These are phyloP conservation scores for Oscheius sp. DNA, from an alignment of 2,888 invertebrate species.

Conservation along the genomic window DNA sequence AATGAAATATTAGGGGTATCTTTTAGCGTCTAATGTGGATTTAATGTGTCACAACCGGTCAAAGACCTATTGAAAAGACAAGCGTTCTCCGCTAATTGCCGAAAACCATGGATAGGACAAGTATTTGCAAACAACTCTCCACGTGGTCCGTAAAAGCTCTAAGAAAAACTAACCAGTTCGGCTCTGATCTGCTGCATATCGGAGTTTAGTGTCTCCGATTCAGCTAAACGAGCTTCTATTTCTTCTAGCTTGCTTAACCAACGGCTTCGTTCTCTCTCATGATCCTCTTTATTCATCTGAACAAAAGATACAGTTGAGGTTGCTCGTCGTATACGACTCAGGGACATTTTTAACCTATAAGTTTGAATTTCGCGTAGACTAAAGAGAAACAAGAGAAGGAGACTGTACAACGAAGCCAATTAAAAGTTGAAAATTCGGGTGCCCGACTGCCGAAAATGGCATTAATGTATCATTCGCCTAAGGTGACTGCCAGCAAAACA, in stretches of 20 bases:
- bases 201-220: constrained; percentile 59
- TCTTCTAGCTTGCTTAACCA: constrained; percentile 66
- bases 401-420: not conserved
- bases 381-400: not conserved
- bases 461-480: constrained; percentile 13
- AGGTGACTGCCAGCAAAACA: constrained; percentile 10
- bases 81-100: constrained; percentile 10
- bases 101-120: not conserved
- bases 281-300: constrained; percentile 63
- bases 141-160: not conserved
- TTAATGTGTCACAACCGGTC: not conserved
- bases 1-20: not conserved
- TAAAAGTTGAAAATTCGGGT: not conserved
- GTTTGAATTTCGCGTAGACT: no score
- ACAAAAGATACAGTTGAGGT: constrained; percentile 31
- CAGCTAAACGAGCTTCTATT: constrained; percentile 56
- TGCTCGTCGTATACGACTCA: constrained; percentile 24
- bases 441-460: not conserved
- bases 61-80: not conserved
- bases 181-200: constrained; percentile 65
- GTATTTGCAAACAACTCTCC: not conserved
- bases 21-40: constrained; percentile 1
- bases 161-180: constrained; percentile 58
- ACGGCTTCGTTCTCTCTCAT: constrained; percentile 63
- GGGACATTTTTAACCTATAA: constrained; percentile 20